A percentile compares a stretch with the other conserved stretches of the same genome.
Evolutionary conservation across 2,113 vertebrate species (phyloP).

Genomic region (Cyanistes caeruleus): DNA sequence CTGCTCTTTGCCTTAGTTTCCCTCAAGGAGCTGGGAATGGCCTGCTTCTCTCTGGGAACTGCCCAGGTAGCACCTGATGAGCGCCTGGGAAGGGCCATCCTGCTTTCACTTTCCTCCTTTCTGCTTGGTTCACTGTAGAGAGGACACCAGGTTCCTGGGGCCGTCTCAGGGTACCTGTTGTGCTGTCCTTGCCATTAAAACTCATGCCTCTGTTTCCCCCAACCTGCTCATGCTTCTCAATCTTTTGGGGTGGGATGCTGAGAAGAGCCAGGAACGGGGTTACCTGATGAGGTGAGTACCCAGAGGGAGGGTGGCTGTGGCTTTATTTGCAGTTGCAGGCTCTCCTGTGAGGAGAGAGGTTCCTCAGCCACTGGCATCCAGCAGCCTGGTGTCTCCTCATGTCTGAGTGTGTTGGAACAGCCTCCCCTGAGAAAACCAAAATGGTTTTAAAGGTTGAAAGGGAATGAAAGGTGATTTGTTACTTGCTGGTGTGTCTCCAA

Average conservation of each 20-base stretch:
- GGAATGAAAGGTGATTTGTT: neutral
- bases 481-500: neutral
- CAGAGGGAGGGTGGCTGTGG: neutral
- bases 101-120: neutral
- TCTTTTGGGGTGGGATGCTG: neutral
- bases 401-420: neutral
- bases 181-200: neutral
- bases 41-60: neutral
- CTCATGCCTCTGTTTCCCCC: neutral
- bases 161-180: neutral
- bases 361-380: neutral
- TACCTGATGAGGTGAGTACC: neutral
- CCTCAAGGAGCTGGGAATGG: neutral
- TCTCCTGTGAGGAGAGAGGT: fast-evolving
- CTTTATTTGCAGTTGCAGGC: neutral
- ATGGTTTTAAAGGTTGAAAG: neutral
- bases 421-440: neutral
- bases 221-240: neutral
- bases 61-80: neutral
- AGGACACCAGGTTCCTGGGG: neutral
- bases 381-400: neutral
- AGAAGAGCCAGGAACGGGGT: neutral
- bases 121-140: neutral
- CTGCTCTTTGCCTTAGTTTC: neutral
- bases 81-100: neutral